Conservation (phyloP, 2,797 vertebrate species). For the Crocodylus rhombifer region DNA sequence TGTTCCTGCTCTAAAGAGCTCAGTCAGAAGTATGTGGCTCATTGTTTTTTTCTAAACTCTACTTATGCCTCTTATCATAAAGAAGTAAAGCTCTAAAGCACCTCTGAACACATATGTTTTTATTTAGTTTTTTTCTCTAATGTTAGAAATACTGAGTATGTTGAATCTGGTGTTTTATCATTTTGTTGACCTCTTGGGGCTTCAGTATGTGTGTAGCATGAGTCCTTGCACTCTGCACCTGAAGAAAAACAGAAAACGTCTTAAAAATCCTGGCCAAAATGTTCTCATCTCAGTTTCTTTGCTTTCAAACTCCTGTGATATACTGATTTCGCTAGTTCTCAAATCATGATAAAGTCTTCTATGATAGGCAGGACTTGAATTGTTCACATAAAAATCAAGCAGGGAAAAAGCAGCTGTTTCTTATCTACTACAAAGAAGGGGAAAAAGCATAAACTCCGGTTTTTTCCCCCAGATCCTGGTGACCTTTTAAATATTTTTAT, state of each 20-base stretch:
- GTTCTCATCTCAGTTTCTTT: background rate
- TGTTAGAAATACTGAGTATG: no score
- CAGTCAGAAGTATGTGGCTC: no score
- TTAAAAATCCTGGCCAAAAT: background rate
- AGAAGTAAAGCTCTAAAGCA: no score
- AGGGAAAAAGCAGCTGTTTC: background rate
- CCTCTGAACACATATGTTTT: no score
- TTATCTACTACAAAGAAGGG: no score
- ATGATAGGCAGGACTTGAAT: background rate
- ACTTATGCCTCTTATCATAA: no score
- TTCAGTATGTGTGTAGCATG: background rate
- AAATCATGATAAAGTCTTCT: background rate
- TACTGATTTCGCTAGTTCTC: background rate
- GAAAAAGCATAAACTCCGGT: background rate
- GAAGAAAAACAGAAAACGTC: background rate
- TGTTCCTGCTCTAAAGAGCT: no score
- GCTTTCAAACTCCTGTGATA: background rate
- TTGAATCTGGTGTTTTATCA: no score
- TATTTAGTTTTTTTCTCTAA: no score
- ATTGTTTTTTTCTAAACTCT: no score
- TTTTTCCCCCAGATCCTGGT: background rate
- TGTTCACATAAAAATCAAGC: slow-evolving; percentile 9
- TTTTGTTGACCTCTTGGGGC: no score
- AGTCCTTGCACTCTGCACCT: background rate
- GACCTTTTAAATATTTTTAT: background rate